Evolutionary conservation across 2,888 invertebrate species (phyloP), one percentile per base, ranked within the genome.

Genomic region (Eulithis prunata): DNA sequence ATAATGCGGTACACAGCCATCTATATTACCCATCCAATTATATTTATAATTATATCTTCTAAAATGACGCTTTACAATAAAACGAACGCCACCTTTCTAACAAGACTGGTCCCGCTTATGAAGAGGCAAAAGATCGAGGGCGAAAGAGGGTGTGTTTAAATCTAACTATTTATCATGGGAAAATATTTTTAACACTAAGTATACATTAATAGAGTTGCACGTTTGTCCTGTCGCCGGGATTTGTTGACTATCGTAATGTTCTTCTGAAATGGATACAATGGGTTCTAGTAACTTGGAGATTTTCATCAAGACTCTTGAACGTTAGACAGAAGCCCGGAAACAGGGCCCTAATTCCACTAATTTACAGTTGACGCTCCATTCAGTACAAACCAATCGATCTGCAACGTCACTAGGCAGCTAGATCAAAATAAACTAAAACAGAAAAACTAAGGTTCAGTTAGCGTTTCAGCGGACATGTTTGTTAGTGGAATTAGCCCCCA

Each of bases 211-310:
- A 53, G n/a, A 78, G 75, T 78, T 72, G 70, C 75, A 79, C 78
- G 78, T 75, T 78, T 82, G 84, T 85, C 84, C 83, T 83, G 84
- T 66, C 80, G 81, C 80, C 80, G 83, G 84, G 80, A 81, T 81
- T 61, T 38, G 46, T 43, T 11, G 2, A 53, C 32, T 38, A 32
- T 12, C 11, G 2, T 2, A 43, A 52, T 13, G 2, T 8, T 2
- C 10, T 57, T n/a, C 21, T 32, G 13, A 49, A 51, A 47, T 54
- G n/a, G 36, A 54, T 46, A 52, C 45, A 52, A 46, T 47, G 46
- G 14, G 12, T 49, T 28, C 28, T 56, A 32, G n/a, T 38, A 54
- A 61, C 46, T 54, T 54, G 32, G 46, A 61, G 52, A 56, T 55
- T 49, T 54, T 60, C 21, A 41, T n/a, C 49, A 59, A 57, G 56